Evolutionary conservation across 2,797 vertebrate species (phyloP).

Genomic region (Mustela erminea): DNA sequence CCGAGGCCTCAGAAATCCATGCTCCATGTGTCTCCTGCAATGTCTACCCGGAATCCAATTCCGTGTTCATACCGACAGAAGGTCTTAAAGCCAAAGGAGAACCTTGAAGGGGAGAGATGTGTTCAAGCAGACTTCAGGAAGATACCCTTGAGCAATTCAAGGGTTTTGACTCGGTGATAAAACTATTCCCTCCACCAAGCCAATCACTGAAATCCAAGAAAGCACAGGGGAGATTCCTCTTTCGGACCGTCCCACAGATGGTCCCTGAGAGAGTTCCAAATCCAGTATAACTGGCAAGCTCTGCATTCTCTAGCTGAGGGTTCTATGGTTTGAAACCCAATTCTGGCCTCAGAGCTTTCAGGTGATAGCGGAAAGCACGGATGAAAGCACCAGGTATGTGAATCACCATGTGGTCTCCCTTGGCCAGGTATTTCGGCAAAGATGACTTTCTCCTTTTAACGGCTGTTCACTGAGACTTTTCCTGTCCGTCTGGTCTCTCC

Average conservation of each 20-base stretch:
- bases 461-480: background rate
- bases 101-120: background rate
- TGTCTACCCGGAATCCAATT: background rate
- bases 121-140: background rate
- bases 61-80: background rate
- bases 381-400: background rate
- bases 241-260: background rate
- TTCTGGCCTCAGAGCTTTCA: background rate
- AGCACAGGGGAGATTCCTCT: background rate
- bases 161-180: background rate
- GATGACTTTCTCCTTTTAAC: background rate
- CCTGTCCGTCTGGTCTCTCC: background rate
- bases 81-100: background rate
- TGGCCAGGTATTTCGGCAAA: conserved; percentile 6
- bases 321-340: background rate
- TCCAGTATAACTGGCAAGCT: background rate
- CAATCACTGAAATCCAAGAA: background rate
- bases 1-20: background rate
- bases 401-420: background rate
- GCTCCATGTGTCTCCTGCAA: background rate
- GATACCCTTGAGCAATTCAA: background rate
- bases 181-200: too few relatives aligned
- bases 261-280: background rate
- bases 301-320: background rate
- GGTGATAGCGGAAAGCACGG: background rate